These are phyloP conservation scores for Drosophila triauraria DNA, from an alignment of 1,140 invertebrate genomes.

Conservation along the genomic window DNA sequence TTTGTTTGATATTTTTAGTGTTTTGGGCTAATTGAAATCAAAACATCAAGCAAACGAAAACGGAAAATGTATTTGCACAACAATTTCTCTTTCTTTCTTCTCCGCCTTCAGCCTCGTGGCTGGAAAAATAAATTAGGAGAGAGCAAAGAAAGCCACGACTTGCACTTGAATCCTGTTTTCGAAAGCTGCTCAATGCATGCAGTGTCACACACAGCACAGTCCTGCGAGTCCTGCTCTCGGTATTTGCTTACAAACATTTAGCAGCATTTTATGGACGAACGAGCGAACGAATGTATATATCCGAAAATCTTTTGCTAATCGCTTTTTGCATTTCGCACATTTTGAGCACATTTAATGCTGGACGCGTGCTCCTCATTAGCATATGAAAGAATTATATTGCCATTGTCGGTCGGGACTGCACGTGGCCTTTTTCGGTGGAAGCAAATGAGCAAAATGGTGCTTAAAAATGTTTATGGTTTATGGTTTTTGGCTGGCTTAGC, in stretches of 20 bases:
- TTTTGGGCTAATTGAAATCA: constrained; percentile 73
- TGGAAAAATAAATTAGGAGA: constrained; percentile 17
- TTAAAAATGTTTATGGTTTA: constrained; percentile 21
- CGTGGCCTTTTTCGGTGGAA: constrained; percentile 13
- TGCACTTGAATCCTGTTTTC: constrained; percentile 26
- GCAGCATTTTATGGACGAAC: constrained; percentile 65
- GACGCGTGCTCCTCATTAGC: constrained; percentile 74
- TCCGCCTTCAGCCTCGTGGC: too few species aligned
- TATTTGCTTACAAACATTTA: constrained; percentile 79
- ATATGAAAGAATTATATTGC: constrained; percentile 68
- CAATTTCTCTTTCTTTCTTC: constrained; percentile 27
- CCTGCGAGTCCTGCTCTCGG: constrained; percentile 22
- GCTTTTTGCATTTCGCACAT: constrained; percentile 72
- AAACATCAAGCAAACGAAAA: constrained; percentile 44
- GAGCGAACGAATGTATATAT: constrained; percentile 10
- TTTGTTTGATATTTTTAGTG: constrained; percentile 78
- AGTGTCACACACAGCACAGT: constrained; percentile 30
- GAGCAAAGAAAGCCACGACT: constrained; percentile 23
- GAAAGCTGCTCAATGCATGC: constrained; percentile 47
- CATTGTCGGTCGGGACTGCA: constrained; percentile 28
- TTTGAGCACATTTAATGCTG: constrained; percentile 69
- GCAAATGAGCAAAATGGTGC: constrained; percentile 3
- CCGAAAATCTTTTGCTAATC: constrained; percentile 63
- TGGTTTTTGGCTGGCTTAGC: constrained; percentile 13
- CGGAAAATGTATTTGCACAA: constrained; percentile 66